phyloP scores from a whole-genome alignment of 30 jellyfish, hydroid and myxozoan genomes.

The Hydractinia echinata region DNA sequence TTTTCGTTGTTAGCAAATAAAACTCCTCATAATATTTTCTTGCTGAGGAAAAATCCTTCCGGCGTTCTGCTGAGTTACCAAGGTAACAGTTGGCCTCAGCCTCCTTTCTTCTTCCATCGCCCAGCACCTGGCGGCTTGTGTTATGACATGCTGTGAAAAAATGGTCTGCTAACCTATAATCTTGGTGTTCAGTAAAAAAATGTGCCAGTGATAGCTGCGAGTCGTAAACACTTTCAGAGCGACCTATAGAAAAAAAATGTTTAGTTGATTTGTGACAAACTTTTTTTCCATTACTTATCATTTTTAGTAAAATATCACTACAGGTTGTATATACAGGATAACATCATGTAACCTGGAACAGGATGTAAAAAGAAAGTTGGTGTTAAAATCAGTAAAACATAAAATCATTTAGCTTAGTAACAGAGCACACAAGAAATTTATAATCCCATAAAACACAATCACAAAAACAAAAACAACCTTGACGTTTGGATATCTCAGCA shows the following conservation, averaged over 20 bases:
- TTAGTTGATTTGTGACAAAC: not conserved
- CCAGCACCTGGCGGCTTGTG: conserved; percentile 46
- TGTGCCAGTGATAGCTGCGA: conserved; percentile 61
- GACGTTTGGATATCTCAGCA: conserved; percentile 59
- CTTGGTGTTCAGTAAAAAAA: conserved; percentile 38
- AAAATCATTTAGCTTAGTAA: not conserved
- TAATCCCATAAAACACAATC: not conserved
- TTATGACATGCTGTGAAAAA: conserved; percentile 46
- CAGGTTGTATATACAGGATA: not conserved
- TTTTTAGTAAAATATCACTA: not conserved
- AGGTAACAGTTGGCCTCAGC: conserved; percentile 72
- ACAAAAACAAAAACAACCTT: conserved; percentile 45
- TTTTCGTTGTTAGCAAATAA: conserved; percentile 45
- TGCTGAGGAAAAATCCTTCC: conserved; percentile 51
- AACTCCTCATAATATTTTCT: conserved; percentile 36
- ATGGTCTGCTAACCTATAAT: conserved; percentile 52
- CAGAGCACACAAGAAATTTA: not conserved
- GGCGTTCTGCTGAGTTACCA: conserved; percentile 59
- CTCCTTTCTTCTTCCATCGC: conserved; percentile 73
- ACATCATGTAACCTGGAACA: not conserved
- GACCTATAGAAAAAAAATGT: conserved; percentile 44
- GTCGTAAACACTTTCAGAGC: conserved; percentile 60
- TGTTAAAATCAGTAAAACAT: not conserved
- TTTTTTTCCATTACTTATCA: not conserved
- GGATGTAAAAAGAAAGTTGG: not conserved